Conservation (phyloP, 1,140 invertebrate species). For the Cotesia vestalis region DNA sequence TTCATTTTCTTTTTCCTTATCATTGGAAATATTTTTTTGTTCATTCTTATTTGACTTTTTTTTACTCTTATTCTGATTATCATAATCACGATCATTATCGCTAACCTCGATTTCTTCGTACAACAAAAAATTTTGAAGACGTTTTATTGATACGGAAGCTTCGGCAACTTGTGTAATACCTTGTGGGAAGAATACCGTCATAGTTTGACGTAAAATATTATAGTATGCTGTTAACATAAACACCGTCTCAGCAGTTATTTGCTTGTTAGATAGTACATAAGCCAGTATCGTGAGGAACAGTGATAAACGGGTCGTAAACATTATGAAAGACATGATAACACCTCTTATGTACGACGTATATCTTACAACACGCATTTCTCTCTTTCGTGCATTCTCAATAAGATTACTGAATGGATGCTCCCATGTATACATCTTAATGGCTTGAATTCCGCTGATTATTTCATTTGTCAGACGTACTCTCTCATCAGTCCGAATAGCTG, state of each 20-base stretch:
- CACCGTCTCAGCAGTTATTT: conserved; percentile 76
- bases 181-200: conserved; percentile 79
- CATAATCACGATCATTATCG: not conserved
- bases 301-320: conserved; percentile 78
- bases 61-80: conserved; percentile 43
- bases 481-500: conserved; percentile 78
- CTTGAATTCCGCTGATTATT: conserved; percentile 79
- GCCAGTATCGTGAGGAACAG: conserved; percentile 81
- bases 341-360: conserved; percentile 74
- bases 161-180: conserved; percentile 69
- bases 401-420: conserved; percentile 82
- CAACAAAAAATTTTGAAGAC: conserved; percentile 74
- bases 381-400: conserved; percentile 68
- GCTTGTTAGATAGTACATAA: conserved; percentile 73
- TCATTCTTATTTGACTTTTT: conserved; percentile 23
- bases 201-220: conserved; percentile 74
- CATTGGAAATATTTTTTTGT: conserved; percentile 6
- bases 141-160: conserved; percentile 73
- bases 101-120: conserved; percentile 65
- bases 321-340: conserved; percentile 73
- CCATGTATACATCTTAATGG: conserved; percentile 93
- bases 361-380: conserved; percentile 75
- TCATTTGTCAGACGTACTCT: conserved; percentile 86
- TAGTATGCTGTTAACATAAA: conserved; percentile 81
- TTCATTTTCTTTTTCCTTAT: not conserved